These are phyloP conservation scores for Volucella bombylans DNA, from an alignment of 2,888 invertebrate genomes.

Conservation along the genomic window DNA sequence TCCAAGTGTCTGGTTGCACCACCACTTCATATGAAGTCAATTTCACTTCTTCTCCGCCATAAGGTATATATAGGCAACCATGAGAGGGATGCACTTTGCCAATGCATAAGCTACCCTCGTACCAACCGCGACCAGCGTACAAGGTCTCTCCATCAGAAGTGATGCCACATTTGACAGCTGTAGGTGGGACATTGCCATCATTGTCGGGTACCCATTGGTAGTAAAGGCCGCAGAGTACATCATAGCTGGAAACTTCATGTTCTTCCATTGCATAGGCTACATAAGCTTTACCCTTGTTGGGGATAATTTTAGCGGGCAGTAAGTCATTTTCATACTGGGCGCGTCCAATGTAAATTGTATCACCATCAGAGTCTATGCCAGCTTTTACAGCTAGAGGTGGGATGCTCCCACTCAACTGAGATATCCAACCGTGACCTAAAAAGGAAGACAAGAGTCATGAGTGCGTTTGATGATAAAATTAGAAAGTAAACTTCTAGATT, in stretches of 20 bases:
- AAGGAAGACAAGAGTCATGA: not conserved
- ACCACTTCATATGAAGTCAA: slow-evolving; percentile 82
- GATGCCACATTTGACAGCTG: slow-evolving; percentile 86
- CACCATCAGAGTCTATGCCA: slow-evolving; percentile 88
- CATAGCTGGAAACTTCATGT: slow-evolving; percentile 85
- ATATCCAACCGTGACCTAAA: slow-evolving; percentile 82
- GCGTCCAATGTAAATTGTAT: slow-evolving; percentile 89
- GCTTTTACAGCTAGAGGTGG: slow-evolving; percentile 83
- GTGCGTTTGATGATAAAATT: not conserved
- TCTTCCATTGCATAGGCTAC: slow-evolving; percentile 86
- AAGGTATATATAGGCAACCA: slow-evolving; percentile 83
- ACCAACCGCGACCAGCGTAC: slow-evolving; percentile 87
- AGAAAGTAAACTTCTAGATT: not conserved
- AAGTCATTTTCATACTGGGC: slow-evolving; percentile 86
- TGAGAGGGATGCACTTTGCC: slow-evolving; percentile 87
- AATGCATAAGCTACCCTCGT: slow-evolving; percentile 87
- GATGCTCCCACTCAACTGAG: slow-evolving; percentile 80
- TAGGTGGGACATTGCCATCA: slow-evolving; percentile 85
- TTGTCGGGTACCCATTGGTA: slow-evolving; percentile 87
- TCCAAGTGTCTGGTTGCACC: slow-evolving; percentile 77
- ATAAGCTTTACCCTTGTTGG: slow-evolving; percentile 86
- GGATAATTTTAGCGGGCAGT: slow-evolving; percentile 86
- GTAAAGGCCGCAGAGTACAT: slow-evolving; percentile 86
- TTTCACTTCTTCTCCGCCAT: slow-evolving; percentile 81
- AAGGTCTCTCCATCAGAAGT: slow-evolving; percentile 87